phyloP scores from a whole-genome alignment of 1,140 invertebrate species.

The Meloidogyne chitwoodi region DNA sequence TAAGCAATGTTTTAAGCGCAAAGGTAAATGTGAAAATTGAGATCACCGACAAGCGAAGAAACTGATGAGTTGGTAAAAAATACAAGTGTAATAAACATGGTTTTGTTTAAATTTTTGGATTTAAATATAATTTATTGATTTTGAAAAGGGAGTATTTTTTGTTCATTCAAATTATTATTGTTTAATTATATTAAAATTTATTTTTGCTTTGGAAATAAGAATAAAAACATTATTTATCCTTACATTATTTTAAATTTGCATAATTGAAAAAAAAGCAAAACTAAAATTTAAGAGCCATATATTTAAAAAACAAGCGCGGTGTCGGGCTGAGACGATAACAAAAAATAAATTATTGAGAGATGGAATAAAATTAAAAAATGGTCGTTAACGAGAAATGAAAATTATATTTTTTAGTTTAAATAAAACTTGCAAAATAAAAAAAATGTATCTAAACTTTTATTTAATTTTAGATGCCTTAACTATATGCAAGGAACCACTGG shows the following conservation, averaged over 20 bases:
- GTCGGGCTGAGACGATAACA: not conserved
- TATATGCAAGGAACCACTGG: conserved; percentile 39
- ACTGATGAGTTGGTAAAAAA: not conserved
- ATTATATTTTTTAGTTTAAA: no score
- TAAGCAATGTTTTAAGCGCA: not conserved
- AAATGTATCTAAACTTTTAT: not conserved
- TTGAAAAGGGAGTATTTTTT: no score
- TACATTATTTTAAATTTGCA: not conserved
- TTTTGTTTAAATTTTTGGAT: not conserved
- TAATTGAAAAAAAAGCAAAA: not conserved
- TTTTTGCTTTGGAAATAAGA: no score
- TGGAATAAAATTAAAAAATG: no score
- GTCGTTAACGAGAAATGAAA: no score
- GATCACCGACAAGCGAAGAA: not conserved
- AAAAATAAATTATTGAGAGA: no score
- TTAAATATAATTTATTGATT: no score
- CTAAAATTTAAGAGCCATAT: not conserved
- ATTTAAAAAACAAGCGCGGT: not conserved
- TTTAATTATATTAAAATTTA: no score
- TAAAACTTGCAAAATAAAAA: not conserved
- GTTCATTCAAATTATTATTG: no score
- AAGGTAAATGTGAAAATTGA: not conserved
- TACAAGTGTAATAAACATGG: no score
- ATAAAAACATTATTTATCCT: not conserved
- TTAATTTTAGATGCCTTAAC: conserved; percentile 32